Base-by-base conservation (phyloP, 1,140 invertebrate species). In the Drosophila funebris region DNA sequence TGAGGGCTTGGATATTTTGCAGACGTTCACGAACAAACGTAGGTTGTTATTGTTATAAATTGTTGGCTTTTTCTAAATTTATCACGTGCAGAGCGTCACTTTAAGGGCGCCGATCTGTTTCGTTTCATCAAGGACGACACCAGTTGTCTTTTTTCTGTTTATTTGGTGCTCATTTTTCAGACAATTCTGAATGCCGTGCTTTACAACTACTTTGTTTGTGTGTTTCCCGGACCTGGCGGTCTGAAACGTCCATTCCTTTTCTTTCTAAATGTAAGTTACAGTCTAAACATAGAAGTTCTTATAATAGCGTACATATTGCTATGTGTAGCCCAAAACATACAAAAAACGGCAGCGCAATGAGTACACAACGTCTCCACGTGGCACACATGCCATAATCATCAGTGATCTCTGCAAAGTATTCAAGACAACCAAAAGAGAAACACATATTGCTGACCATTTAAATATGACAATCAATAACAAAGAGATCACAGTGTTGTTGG, bases 401-500 rank as follows among this genome's bases (percentile, higher is more conserved):
- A 75, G 67, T 4, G 78, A 90, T 62, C 50, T 91, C n/a, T 74
- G 69, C 46, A 91, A 91, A 46, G 77, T 73, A 46, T 91, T 91
- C 52, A 60, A 74, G 52, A 85, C 72, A 37, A 73, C 41, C 14
- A 76, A 76, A 56, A 77, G 87, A 2, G 76, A 85, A 39, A 89
- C 77, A 13, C 27, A 60, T 1, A 90, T 90, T 74, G 79, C 91
- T 2, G 79, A 92, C 54, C 58, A 81, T 57, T 46, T 92, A 24
- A 73, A 82, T 56, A 91, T 92, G 90, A 88, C 78, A 13, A 91
- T 92, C 37, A 90, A 85, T 46, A 93, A 93, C 84, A 93, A 93
- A 57, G 92, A 94, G 80, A 94, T 94, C 58, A 94, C 93, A 13
- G 93, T 93, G 4, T 89, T 97, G 36, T 92, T 97, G 7, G 96